Conservation (phyloP, 2,888 invertebrate species). For the Amiota communis region DNA sequence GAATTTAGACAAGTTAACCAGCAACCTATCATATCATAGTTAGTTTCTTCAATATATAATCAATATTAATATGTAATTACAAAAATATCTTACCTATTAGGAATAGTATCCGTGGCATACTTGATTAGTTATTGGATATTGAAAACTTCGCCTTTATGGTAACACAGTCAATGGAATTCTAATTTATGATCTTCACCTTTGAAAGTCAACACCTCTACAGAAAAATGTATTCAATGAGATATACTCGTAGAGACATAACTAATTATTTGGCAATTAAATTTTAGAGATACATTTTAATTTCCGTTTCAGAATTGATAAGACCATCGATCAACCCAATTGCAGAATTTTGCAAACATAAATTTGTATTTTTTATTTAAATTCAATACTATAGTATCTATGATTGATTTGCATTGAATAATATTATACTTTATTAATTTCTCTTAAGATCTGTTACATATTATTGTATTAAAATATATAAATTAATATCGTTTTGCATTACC, state of each 20-base stretch:
- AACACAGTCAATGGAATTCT: constrained; percentile 54
- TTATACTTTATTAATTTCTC: background rate
- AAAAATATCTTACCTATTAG: background rate
- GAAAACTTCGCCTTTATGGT: constrained; percentile 4
- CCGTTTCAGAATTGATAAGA: constrained; percentile 27
- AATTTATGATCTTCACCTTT: constrained; percentile 42
- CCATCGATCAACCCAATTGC: too few species aligned
- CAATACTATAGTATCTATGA: too few species aligned
- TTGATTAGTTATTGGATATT: background rate
- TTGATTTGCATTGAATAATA: background rate
- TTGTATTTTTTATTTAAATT: too few species aligned
- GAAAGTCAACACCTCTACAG: background rate
- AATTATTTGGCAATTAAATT: constrained; percentile 5
- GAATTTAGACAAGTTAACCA: background rate
- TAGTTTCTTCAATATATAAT: background rate
- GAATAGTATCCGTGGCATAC: background rate
- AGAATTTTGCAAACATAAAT: too few species aligned
- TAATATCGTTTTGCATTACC: constrained; percentile 27
- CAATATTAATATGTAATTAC: background rate
- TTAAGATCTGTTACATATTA: too few species aligned
- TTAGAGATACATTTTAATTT: constrained; percentile 33
- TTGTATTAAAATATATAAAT: background rate
- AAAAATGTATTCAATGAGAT: constrained; percentile 5
- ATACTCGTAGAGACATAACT: background rate
- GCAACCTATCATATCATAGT: background rate